phyloP scores from a whole-genome alignment of 2,797 vertebrate genomes.

The Tachyglossus aculeatus region DNA sequence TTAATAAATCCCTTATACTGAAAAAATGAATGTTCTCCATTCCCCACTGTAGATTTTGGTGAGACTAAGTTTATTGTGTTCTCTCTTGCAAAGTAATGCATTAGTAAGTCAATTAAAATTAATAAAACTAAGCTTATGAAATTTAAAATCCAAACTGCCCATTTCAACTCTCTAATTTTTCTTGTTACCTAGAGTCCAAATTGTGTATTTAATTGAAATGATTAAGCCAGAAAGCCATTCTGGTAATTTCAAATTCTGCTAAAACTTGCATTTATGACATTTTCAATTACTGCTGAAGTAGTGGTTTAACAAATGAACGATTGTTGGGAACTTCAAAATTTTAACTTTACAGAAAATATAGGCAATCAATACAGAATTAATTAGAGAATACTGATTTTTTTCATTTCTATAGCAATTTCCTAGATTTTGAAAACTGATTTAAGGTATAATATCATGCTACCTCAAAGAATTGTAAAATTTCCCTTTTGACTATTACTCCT shows the following conservation, averaged over 20 bases:
- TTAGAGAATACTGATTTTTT: too few relatives aligned
- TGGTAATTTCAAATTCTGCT: slow-evolving; percentile 2
- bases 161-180: background rate
- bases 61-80: too few relatives aligned
- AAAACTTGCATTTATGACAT: slow-evolving; percentile 10
- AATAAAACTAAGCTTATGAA: background rate
- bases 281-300: slow-evolving; percentile 8
- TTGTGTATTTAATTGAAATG: slow-evolving; percentile 9
- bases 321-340: background rate
- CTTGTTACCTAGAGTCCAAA: background rate
- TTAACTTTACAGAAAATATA: slow-evolving; percentile 7
- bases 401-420: too few relatives aligned
- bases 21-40: too few relatives aligned
- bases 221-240: slow-evolving; percentile 21
- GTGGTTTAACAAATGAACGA: slow-evolving; percentile 17
- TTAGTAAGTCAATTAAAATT: slow-evolving; percentile 5
- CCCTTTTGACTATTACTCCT: too few relatives aligned
- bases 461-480: too few relatives aligned
- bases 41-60: too few relatives aligned
- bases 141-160: background rate
- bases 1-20: too few relatives aligned
- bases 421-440: too few relatives aligned
- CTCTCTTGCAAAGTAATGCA: slow-evolving; percentile 20
- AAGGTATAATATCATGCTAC: too few relatives aligned
- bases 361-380: too few relatives aligned